Conservation (phyloP, 2,797 vertebrate species). For the Pempheris klunzingeri region DNA sequence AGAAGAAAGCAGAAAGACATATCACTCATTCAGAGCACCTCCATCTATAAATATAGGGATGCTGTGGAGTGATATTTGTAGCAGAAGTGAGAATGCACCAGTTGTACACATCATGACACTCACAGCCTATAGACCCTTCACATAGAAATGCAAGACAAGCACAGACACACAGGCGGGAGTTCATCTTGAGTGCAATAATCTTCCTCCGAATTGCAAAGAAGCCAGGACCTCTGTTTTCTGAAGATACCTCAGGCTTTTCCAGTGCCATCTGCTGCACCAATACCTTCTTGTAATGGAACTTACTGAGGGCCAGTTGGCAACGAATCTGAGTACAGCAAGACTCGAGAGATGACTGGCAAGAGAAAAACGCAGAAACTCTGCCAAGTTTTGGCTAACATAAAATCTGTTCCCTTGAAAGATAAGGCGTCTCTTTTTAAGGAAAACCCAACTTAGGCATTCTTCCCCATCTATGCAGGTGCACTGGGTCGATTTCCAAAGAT, state of each 20-base stretch:
- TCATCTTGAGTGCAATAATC: slow-evolving; percentile 69
- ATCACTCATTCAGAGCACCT: slow-evolving; percentile 34
- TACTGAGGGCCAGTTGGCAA: slow-evolving; percentile 82
- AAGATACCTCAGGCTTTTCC: slow-evolving; percentile 78
- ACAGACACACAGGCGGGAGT: slow-evolving; percentile 37
- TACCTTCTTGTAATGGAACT: slow-evolving; percentile 77
- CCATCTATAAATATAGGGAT: slow-evolving; percentile 44
- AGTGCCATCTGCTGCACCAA: slow-evolving; percentile 80
- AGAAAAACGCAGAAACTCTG: slow-evolving; percentile 62
- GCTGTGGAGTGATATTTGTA: slow-evolving; percentile 9
- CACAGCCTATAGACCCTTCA: slow-evolving; percentile 7
- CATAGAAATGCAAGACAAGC: slow-evolving; percentile 25
- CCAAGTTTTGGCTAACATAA: slow-evolving; percentile 67
- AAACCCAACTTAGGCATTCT: slow-evolving; percentile 39
- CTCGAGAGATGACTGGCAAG: slow-evolving; percentile 76
- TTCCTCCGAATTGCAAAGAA: slow-evolving; percentile 55
- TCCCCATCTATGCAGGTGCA: slow-evolving; percentile 55
- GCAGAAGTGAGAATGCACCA: slow-evolving; percentile 2
- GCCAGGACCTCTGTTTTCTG: slow-evolving; percentile 76
- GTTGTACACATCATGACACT: slow-evolving; percentile 16
- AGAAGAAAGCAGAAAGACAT: slow-evolving; percentile 44
- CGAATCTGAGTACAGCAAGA: slow-evolving; percentile 71
- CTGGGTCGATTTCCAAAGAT: slow-evolving; percentile 52
- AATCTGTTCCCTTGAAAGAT: slow-evolving; percentile 67
- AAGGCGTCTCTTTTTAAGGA: slow-evolving; percentile 51